Evolutionary conservation across 2,888 invertebrate genomes (phyloP).

Genomic region (Flexamia atlantica): DNA sequence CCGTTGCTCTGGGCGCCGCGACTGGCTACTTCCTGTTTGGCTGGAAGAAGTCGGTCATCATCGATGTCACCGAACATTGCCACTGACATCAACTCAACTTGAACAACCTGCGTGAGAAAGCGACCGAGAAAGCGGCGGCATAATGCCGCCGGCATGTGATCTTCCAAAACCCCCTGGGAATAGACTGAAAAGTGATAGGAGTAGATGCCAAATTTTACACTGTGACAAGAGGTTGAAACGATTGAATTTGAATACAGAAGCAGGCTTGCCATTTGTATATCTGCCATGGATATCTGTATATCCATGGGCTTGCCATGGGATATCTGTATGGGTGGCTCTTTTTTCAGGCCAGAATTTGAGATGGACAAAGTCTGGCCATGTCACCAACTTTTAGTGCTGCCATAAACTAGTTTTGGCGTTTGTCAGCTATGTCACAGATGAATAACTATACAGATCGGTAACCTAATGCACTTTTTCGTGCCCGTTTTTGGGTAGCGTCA

Average conservation of each 20-base stretch:
- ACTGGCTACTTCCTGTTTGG: constrained; percentile 97
- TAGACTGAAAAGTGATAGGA: neutral
- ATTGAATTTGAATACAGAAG: too few species aligned
- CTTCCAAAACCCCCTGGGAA: neutral
- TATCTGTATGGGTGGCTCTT: too few species aligned
- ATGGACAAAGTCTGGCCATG: too few species aligned
- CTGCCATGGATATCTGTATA: neutral
- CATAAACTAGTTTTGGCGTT: too few species aligned
- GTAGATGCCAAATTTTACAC: constrained; percentile 27
- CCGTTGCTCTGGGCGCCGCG: constrained; percentile 92
- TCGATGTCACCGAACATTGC: constrained; percentile 97
- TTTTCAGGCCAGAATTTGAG: too few species aligned
- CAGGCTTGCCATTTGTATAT: too few species aligned
- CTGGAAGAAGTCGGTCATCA: constrained; percentile 95
- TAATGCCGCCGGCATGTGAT: constrained; percentile 35
- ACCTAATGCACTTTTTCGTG: too few species aligned
- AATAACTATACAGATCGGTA: too few species aligned
- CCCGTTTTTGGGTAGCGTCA: too few species aligned
- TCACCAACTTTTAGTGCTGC: too few species aligned
- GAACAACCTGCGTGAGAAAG: neutral
- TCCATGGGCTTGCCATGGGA: neutral
- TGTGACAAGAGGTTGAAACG: too few species aligned
- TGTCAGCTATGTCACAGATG: too few species aligned
- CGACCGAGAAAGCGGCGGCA: neutral
- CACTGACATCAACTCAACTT: constrained; percentile 79